Evolutionary conservation across 2,888 invertebrate genomes (phyloP).

Genomic region (Biston stratarius): DNA sequence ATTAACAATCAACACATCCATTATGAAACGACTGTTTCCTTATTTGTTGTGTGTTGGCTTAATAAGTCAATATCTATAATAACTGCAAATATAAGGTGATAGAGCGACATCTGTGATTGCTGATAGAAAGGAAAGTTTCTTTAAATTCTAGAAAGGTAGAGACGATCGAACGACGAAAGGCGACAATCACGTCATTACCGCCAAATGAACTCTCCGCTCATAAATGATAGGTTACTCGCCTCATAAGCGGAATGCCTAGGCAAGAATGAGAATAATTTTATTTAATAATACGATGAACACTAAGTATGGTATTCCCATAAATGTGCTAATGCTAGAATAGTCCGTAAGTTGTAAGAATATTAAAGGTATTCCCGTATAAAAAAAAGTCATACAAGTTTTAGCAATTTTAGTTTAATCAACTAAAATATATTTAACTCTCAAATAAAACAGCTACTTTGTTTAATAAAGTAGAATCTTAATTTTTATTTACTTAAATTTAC

Average conservation of each 20-base stretch:
- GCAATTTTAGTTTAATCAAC: too few relatives aligned
- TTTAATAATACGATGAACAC: conserved; percentile 1
- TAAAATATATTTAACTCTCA: too few relatives aligned
- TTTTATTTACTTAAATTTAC: too few relatives aligned
- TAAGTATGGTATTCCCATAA: background rate
- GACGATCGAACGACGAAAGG: conserved; percentile 54
- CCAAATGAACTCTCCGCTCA: conserved; percentile 64
- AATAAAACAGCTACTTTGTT: too few relatives aligned
- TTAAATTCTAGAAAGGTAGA: conserved; percentile 51
- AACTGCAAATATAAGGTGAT: conserved; percentile 29
- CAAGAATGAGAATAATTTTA: background rate
- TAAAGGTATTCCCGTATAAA: too few relatives aligned
- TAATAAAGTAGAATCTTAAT: too few relatives aligned
- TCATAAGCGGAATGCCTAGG: conserved; percentile 23
- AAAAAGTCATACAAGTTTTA: too few relatives aligned
- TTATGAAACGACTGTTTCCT: conserved; percentile 28
- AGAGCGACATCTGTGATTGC: conserved; percentile 32
- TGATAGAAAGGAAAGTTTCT: conserved; percentile 41
- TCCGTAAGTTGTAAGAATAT: too few relatives aligned
- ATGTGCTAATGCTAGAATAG: too few relatives aligned
- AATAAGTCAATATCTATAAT: conserved; percentile 19
- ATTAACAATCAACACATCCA: conserved; percentile 29
- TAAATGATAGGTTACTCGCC: conserved; percentile 59
- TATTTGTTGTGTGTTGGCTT: conserved; percentile 24
- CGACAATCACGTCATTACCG: conserved; percentile 59